Percentiles rank a stretch among this genome's conserved stretches.
phyloP scores from a whole-genome alignment of 1,140 invertebrate genomes.

The Drosophila sulfurigaster region DNA sequence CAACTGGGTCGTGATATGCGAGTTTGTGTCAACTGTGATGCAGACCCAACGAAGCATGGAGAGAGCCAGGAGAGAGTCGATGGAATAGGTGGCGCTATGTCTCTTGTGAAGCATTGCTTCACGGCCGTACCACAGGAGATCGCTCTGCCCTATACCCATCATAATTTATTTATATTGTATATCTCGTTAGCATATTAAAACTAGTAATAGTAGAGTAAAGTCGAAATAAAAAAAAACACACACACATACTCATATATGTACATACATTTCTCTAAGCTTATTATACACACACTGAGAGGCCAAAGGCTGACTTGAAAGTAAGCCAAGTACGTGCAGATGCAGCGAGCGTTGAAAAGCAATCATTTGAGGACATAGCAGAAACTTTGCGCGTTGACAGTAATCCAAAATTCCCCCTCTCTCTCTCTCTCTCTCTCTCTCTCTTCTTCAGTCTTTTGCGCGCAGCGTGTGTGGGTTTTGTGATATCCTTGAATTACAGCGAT shows the following conservation, averaged over 20 bases:
- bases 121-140: no score
- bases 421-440: background rate
- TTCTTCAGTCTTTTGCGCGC: background rate
- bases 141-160: no score
- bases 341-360: slow-evolving; percentile 10
- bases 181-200: no score
- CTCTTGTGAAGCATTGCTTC: no score
- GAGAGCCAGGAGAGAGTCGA: no score
- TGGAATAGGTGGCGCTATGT: no score
- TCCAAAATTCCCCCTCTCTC: background rate
- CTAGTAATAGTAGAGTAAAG: no score
- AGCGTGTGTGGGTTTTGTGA: slow-evolving; percentile 21
- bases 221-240: no score
- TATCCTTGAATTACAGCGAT: slow-evolving; percentile 72
- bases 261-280: slow-evolving; percentile 56
- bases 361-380: background rate
- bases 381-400: slow-evolving; percentile 23
- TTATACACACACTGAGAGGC: slow-evolving; percentile 54
- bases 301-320: slow-evolving; percentile 64
- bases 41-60: no score
- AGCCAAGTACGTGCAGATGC: slow-evolving; percentile 45
- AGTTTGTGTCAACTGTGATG: no score
- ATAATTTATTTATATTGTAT: no score
- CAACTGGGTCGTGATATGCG: no score
- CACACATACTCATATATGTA: slow-evolving; percentile 10